A percentile compares a stretch with the other conserved stretches of the same genome.
Conservation (phyloP, 2,113 vertebrate genomes). For the Athene cunicularia region DNA sequence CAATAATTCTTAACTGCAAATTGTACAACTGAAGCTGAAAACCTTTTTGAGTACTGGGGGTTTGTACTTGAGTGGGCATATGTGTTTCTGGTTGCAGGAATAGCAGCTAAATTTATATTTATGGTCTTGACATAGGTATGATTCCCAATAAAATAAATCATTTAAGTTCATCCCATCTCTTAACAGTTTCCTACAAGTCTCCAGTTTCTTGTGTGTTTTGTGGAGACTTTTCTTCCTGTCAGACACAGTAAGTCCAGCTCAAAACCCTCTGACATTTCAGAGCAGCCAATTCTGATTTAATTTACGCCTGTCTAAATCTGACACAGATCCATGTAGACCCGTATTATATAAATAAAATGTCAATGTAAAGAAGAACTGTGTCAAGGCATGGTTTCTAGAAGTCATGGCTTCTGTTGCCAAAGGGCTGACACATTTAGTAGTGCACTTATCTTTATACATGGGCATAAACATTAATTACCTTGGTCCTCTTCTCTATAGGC, state of each 20-base stretch:
- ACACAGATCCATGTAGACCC: background rate
- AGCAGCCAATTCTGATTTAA: background rate
- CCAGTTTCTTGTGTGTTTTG: background rate
- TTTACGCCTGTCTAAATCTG: background rate
- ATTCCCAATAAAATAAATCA: background rate
- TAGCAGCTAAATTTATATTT: background rate
- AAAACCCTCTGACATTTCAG: background rate
- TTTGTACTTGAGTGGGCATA: background rate
- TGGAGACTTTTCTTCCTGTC: background rate
- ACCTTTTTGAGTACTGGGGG: background rate
- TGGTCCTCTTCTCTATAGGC: background rate
- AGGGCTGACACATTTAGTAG: constrained; percentile 42
- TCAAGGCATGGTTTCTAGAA: background rate
- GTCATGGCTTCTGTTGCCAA: background rate
- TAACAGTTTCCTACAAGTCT: background rate
- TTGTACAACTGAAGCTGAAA: constrained; percentile 31
- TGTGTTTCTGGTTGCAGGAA: background rate
- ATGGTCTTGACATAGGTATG: background rate
- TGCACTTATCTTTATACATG: constrained; percentile 21
- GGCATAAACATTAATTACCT: constrained; percentile 37
- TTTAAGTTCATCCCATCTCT: background rate
- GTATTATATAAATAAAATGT: background rate
- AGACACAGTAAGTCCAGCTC: background rate
- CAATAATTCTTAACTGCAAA: background rate
- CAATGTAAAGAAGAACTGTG: background rate